These are phyloP conservation scores for Pegoplata infirma DNA, from an alignment of 2,888 invertebrate genomes.

Conservation along the genomic window DNA sequence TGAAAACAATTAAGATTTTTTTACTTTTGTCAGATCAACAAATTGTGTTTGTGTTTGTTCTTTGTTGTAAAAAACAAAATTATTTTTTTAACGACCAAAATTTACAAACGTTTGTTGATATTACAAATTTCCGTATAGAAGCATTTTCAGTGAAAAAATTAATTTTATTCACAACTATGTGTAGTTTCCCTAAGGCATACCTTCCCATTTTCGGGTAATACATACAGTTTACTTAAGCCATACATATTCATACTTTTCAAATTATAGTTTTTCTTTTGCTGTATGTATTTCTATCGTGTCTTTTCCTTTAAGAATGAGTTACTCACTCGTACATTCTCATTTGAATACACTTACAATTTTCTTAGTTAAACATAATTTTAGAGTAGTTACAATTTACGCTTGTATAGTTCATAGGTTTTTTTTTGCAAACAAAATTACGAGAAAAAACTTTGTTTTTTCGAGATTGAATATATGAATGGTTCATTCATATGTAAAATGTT, in stretches of 20 bases:
- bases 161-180: too few relatives aligned
- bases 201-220: slow-evolving; percentile 18
- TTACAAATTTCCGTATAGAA: too few relatives aligned
- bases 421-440: neutral
- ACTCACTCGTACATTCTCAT: slow-evolving; percentile 45
- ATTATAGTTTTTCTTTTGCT: too few relatives aligned
- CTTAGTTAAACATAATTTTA: slow-evolving; percentile 61
- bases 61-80: too few relatives aligned
- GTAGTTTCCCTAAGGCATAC: neutral
- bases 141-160: too few relatives aligned
- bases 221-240: neutral
- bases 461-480: slow-evolving; percentile 56
- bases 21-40: too few relatives aligned
- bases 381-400: slow-evolving; percentile 61
- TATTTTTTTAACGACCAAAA: too few relatives aligned
- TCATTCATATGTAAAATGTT: slow-evolving; percentile 58
- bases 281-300: neutral
- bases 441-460: slow-evolving; percentile 53
- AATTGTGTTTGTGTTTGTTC: too few relatives aligned
- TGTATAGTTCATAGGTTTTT: slow-evolving; percentile 60
- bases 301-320: slow-evolving; percentile 38
- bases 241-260: slow-evolving; percentile 31
- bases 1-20: too few relatives aligned
- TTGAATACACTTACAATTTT: slow-evolving; percentile 58
- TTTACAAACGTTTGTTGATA: too few relatives aligned